Conservation (phyloP, 2,113 vertebrate species). For the Oplegnathus fasciatus region DNA sequence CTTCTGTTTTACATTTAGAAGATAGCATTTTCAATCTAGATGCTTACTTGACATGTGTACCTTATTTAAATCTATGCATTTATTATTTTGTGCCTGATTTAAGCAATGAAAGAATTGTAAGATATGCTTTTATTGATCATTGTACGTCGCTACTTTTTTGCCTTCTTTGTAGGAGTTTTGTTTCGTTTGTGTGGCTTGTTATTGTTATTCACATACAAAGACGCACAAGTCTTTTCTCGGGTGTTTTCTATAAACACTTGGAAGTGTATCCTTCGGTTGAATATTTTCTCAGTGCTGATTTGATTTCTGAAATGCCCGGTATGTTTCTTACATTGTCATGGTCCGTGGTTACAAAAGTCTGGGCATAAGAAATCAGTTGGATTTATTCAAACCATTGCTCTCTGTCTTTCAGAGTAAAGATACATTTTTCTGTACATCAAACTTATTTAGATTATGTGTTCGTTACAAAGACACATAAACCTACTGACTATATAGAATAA, state of each 20-base stretch:
- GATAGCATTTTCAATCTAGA: background rate
- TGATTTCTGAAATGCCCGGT: background rate
- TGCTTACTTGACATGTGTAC: conserved; percentile 18
- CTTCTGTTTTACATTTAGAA: background rate
- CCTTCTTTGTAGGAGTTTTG: conserved; percentile 6
- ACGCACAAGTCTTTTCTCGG: background rate
- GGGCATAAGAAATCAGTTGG: background rate
- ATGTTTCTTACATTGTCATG: conserved; percentile 12
- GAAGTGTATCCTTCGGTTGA: background rate
- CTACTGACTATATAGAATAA: conserved; percentile 11
- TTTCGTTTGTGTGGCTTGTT: conserved; percentile 15
- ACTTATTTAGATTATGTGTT: background rate
- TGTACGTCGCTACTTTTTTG: conserved; percentile 2
- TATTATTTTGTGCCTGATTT: conserved; percentile 61
- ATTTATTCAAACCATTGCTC: conserved; percentile 1
- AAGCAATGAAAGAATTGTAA: conserved; percentile 16
- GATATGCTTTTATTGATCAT: background rate
- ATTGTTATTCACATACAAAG: conserved; percentile 16
- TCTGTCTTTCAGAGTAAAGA: background rate
- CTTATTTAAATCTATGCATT: conserved; percentile 61
- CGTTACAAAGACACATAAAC: conserved; percentile 14
- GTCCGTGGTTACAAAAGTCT: background rate
- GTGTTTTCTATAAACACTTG: background rate
- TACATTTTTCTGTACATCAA: background rate
- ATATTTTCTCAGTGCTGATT: background rate